Evolutionary conservation across 2,797 vertebrate genomes (phyloP).

Genomic region (Hipposideros larvatus): DNA sequence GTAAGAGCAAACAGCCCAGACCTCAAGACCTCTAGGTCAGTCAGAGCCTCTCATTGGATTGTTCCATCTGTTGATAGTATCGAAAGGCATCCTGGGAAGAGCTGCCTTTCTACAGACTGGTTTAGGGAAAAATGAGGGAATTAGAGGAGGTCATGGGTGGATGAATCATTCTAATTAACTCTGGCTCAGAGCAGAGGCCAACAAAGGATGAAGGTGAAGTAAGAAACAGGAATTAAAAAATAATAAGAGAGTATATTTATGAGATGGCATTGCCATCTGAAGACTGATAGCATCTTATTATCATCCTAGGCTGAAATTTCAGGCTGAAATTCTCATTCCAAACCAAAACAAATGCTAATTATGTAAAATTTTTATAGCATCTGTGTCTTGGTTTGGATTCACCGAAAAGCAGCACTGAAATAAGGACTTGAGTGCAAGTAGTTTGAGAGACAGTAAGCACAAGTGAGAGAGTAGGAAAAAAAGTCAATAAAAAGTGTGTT

Average conservation of each 20-base stretch:
- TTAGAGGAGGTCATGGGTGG: background rate
- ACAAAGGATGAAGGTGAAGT: background rate
- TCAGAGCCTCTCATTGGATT: background rate
- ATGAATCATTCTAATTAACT: background rate
- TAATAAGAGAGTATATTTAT: background rate
- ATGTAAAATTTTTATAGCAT: background rate
- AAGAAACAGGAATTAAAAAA: background rate
- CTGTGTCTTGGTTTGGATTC: background rate
- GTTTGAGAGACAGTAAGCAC: background rate
- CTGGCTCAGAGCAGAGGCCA: background rate
- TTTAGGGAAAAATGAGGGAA: background rate
- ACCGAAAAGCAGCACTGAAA: background rate
- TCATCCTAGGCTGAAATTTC: background rate
- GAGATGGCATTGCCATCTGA: background rate
- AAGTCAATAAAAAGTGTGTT: background rate
- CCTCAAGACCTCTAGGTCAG: background rate
- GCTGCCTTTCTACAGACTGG: background rate
- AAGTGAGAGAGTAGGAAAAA: background rate
- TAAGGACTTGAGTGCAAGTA: background rate
- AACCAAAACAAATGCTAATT: slow-evolving; percentile 17
- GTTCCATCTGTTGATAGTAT: background rate
- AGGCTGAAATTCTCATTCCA: slow-evolving; percentile 30
- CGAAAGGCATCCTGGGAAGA: background rate
- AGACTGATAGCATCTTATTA: background rate
- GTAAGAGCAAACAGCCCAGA: background rate